These are phyloP conservation scores for Oligia fasciuncula DNA, from an alignment of 2,888 invertebrate species.

Conservation along the genomic window DNA sequence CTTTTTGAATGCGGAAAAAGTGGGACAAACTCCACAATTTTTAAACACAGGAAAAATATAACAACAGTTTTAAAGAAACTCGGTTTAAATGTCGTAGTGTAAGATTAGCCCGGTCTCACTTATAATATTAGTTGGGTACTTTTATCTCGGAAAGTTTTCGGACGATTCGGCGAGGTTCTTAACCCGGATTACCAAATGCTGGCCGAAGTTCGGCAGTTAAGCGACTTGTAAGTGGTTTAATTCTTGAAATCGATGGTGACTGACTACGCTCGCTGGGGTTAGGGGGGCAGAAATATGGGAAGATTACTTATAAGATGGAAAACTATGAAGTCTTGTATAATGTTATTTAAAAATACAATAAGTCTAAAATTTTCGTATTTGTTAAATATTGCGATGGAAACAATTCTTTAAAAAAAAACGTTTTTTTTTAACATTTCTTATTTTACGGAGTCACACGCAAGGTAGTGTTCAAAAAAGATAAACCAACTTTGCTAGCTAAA, in stretches of 20 bases:
- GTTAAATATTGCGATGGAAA: neutral
- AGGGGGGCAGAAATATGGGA: slow-evolving; percentile 11
- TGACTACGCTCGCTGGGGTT: slow-evolving; percentile 1
- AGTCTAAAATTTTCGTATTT: neutral
- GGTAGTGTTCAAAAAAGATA: neutral
- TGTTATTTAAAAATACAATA: neutral
- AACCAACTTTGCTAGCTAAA: neutral
- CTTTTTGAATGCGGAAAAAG: slow-evolving; percentile 26
- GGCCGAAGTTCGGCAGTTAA: slow-evolving; percentile 73
- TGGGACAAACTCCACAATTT: slow-evolving; percentile 24
- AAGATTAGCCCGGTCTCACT: slow-evolving; percentile 56
- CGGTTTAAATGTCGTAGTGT: slow-evolving; percentile 37
- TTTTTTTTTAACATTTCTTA: neutral
- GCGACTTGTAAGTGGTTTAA: slow-evolving; percentile 71
- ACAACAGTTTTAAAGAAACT: slow-evolving; percentile 42
- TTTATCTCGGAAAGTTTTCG: slow-evolving; percentile 65
- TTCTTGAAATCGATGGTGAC: slow-evolving; percentile 73
- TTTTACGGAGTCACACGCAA: neutral
- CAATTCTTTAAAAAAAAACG: too few relatives aligned
- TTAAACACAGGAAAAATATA: slow-evolving; percentile 24
- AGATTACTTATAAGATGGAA: neutral
- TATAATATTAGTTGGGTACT: slow-evolving; percentile 65
- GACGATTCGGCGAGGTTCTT: slow-evolving; percentile 49
- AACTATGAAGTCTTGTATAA: neutral
- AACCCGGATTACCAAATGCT: slow-evolving; percentile 68